phyloP scores from a whole-genome alignment of 2,888 invertebrate species.

The Timema podura region DNA sequence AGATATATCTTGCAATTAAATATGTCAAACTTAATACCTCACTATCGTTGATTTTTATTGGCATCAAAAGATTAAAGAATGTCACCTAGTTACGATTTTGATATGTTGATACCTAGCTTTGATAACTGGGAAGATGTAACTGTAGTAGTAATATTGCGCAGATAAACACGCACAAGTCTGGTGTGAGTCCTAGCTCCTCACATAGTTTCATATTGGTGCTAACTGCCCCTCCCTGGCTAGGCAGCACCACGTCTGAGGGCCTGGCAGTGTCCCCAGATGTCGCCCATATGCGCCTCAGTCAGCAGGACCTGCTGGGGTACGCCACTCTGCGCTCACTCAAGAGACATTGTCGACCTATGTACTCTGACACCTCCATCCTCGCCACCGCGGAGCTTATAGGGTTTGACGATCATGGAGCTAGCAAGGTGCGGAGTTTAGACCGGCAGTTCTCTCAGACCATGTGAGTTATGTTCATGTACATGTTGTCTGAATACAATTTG shows the following conservation, averaged over 20 bases:
- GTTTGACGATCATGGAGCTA: slow-evolving; percentile 23
- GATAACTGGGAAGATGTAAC: neutral
- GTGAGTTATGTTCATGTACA: slow-evolving; percentile 16
- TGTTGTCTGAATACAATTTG: too few species aligned
- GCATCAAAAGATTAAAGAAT: too few species aligned
- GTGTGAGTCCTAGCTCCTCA: neutral
- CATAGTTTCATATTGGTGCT: too few species aligned
- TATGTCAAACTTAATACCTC: too few species aligned
- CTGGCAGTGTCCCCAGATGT: slow-evolving; percentile 52
- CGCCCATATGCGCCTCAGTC: slow-evolving; percentile 56
- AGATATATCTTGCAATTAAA: too few species aligned
- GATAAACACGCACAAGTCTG: neutral
- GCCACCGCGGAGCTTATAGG: slow-evolving; percentile 24
- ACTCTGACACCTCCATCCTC: slow-evolving; percentile 51
- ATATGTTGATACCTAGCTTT: too few species aligned
- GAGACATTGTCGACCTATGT: slow-evolving; percentile 60
- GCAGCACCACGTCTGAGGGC: slow-evolving; percentile 23
- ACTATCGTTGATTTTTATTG: too few species aligned
- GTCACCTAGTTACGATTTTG: too few species aligned
- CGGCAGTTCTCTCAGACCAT: slow-evolving; percentile 21
- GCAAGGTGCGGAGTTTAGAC: slow-evolving; percentile 26
- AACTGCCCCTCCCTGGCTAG: neutral
- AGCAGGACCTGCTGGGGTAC: slow-evolving; percentile 72
- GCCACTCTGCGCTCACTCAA: slow-evolving; percentile 66
- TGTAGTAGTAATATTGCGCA: slow-evolving; percentile 3